These are phyloP conservation scores for Pteria penguin DNA, from an alignment of 2,888 invertebrate genomes.

Conservation along the genomic window DNA sequence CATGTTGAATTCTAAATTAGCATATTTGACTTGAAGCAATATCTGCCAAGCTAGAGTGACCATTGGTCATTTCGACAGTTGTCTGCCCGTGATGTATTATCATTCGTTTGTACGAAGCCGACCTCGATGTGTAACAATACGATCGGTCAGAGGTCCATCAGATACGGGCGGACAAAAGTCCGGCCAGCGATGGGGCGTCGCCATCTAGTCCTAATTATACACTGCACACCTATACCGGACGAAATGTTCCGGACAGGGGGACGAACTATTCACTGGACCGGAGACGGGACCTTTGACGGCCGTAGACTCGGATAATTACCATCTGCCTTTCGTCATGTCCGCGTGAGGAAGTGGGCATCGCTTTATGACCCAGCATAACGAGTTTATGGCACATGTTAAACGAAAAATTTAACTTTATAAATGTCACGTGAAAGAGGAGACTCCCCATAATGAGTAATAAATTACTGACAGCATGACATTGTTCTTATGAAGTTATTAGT, in stretches of 20 bases:
- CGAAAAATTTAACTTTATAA: conserved; percentile 16
- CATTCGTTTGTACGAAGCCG: no score
- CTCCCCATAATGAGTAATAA: background rate
- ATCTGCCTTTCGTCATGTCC: conserved; percentile 3
- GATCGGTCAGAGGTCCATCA: no score
- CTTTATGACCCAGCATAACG: conserved; percentile 4
- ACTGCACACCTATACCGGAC: background rate
- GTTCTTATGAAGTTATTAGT: background rate
- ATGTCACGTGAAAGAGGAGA: conserved; percentile 15
- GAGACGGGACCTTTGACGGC: background rate
- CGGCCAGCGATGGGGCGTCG: no score
- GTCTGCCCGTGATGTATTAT: no score
- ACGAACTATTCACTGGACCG: conserved; percentile 3
- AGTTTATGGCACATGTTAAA: conserved; percentile 14
- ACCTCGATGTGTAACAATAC: no score
- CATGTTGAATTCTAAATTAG: no score
- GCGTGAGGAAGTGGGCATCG: conserved; percentile 5
- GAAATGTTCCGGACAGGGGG: background rate
- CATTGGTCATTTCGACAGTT: no score
- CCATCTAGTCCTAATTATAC: background rate
- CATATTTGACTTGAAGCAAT: no score
- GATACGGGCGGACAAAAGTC: no score
- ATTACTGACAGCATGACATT: background rate
- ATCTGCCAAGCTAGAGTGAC: no score
- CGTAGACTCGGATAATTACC: conserved; percentile 1